Percentiles rank a stretch among this genome's conserved stretches.
These are phyloP conservation scores for Leptinotarsa rubiginosa DNA, from an alignment of 2,888 invertebrate species.

Conservation along the genomic window DNA sequence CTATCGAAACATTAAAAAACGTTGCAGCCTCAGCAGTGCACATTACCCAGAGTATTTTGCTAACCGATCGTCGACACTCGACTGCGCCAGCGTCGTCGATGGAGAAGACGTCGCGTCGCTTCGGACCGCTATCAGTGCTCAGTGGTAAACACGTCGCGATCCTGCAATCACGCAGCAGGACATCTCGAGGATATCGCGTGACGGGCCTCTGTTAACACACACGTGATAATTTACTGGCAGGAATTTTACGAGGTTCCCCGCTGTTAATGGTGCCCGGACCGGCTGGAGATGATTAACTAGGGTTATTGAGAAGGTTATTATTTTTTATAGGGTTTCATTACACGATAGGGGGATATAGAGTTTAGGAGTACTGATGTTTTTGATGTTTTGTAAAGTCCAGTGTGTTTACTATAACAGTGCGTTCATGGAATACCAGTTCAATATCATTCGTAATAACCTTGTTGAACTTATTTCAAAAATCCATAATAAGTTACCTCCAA, in stretches of 20 bases:
- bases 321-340: not conserved
- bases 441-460: too few relatives aligned
- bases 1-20: constrained; percentile 8
- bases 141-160: constrained; percentile 28
- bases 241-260: constrained; percentile 13
- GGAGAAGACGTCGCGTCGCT: constrained; percentile 18
- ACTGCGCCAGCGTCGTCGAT: constrained; percentile 29
- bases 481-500: too few relatives aligned
- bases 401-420: too few relatives aligned
- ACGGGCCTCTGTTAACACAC: constrained; percentile 33
- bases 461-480: too few relatives aligned
- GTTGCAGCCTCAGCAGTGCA: constrained; percentile 27
- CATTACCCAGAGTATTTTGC: constrained; percentile 21
- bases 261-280: not conserved
- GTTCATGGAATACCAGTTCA: too few relatives aligned
- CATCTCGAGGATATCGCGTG: constrained; percentile 26
- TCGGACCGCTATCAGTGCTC: constrained; percentile 26
- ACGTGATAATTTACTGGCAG: constrained; percentile 42
- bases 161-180: constrained; percentile 11
- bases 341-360: not conserved
- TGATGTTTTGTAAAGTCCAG: too few relatives aligned
- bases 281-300: constrained; percentile 15
- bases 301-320: constrained; percentile 5
- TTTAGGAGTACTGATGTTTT: not conserved
- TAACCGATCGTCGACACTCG: constrained; percentile 23